A percentile compares a stretch with the other conserved stretches of the same genome.
Evolutionary conservation across 2,888 invertebrate species (phyloP).

Genomic region (Eristalis tenax): DNA sequence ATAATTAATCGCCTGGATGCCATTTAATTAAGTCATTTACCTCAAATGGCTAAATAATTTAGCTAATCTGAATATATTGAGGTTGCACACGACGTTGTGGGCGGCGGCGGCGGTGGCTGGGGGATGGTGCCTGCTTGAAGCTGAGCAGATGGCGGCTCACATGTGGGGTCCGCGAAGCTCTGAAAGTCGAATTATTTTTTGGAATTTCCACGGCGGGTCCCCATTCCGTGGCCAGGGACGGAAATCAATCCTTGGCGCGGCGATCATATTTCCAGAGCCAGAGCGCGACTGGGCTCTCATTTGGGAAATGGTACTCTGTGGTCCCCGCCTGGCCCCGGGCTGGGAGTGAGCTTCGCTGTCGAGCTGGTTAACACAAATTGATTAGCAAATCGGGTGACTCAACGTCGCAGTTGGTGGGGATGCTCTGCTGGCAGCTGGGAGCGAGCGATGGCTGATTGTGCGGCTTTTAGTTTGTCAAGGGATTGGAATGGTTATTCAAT

Average conservation of each 20-base stretch:
- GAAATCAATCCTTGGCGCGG: constrained; percentile 47
- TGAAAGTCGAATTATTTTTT: constrained; percentile 20
- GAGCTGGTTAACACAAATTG: constrained; percentile 58
- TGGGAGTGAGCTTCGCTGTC: neutral
- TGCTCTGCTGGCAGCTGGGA: no score
- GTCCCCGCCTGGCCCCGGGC: neutral
- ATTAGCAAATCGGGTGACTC: constrained; percentile 50
- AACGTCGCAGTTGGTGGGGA: neutral
- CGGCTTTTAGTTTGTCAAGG: neutral
- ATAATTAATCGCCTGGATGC: constrained; percentile 74
- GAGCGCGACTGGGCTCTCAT: constrained; percentile 23
- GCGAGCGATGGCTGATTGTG: neutral
- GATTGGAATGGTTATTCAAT: neutral
- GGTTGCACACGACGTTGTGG: constrained; percentile 9
- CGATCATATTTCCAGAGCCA: constrained; percentile 53
- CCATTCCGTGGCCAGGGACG: constrained; percentile 16
- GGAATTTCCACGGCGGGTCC: constrained; percentile 48
- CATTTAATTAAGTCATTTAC: constrained; percentile 75
- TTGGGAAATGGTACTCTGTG: constrained; percentile 47
- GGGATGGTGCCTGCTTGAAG: neutral
- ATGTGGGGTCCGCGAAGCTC: constrained; percentile 24
- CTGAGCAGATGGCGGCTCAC: neutral
- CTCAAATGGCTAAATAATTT: constrained; percentile 73
- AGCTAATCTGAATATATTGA: constrained; percentile 43
- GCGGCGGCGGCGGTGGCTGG: neutral